Conservation (phyloP, 2,888 invertebrate genomes). For the Dicyrtomina minuta region DNA sequence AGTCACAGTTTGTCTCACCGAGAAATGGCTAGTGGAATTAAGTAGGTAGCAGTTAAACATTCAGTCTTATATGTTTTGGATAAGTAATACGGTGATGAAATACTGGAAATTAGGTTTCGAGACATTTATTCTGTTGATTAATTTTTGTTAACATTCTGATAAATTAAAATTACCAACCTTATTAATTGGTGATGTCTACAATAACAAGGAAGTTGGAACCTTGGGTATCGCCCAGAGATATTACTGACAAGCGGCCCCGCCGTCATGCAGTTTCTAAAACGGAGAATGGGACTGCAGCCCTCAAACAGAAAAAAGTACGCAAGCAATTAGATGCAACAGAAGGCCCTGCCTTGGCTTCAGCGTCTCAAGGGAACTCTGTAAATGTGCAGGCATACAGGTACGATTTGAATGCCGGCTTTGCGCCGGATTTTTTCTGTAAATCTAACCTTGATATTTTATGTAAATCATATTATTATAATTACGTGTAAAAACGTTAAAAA, state of each 20-base stretch:
- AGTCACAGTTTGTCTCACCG: neutral
- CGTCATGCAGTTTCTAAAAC: neutral
- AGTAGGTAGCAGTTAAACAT: too few species aligned
- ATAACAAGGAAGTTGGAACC: neutral
- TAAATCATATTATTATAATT: too few species aligned
- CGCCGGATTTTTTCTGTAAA: too few species aligned
- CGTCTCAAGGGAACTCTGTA: neutral
- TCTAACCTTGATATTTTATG: too few species aligned
- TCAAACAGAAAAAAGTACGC: neutral
- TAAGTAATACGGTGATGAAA: too few species aligned
- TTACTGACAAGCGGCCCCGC: neutral
- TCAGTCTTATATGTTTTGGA: too few species aligned
- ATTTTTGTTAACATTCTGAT: neutral
- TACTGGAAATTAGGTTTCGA: neutral
- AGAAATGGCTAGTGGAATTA: too few species aligned
- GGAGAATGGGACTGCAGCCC: neutral
- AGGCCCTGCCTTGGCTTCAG: neutral
- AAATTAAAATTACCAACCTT: neutral
- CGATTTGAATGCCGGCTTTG: too few species aligned
- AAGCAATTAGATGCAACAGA: too few species aligned
- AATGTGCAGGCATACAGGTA: conserved; percentile 13
- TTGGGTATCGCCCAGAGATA: conserved; percentile 14
- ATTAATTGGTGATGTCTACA: neutral
- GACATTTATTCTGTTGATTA: neutral
- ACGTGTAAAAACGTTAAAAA: too few species aligned